Evolutionary conservation across 2,113 vertebrate species (phyloP).

Genomic region (Polypterus senegalus): DNA sequence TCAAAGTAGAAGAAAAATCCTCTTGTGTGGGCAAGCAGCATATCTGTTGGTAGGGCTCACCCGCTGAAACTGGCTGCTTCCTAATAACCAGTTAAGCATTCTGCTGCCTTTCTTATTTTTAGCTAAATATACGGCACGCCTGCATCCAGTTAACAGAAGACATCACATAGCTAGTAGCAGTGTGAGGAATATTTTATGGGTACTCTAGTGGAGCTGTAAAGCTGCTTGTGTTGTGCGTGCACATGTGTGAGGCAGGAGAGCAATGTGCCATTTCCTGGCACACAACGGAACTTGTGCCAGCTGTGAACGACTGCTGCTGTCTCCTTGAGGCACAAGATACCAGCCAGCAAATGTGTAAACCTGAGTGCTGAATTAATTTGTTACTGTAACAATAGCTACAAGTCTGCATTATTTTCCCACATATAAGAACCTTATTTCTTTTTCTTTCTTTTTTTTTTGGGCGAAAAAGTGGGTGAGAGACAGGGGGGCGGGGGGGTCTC

Average conservation of each 20-base stretch:
- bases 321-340: slow-evolving; percentile 39
- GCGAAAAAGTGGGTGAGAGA: too few relatives aligned
- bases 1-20: too few relatives aligned
- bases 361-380: slow-evolving; percentile 14
- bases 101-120: too few relatives aligned
- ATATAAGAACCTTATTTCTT: too few relatives aligned
- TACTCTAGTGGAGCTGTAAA: slow-evolving; percentile 3
- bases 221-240: slow-evolving; percentile 1
- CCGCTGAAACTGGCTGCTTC: too few relatives aligned
- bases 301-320: slow-evolving; percentile 40
- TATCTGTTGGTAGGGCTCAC: too few relatives aligned
- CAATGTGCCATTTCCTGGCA: slow-evolving; percentile 42
- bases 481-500: too few relatives aligned
- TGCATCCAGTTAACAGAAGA: too few relatives aligned
- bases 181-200: background rate
- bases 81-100: too few relatives aligned
- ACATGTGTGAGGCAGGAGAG: slow-evolving; percentile 7
- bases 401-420: background rate
- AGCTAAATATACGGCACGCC: too few relatives aligned
- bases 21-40: too few relatives aligned
- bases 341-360: slow-evolving; percentile 21
- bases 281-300: slow-evolving; percentile 36
- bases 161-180: background rate
- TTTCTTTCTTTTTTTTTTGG: too few relatives aligned
- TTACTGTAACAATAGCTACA: slow-evolving; percentile 22